These are phyloP conservation scores for Salvelinus sp. DNA, from an alignment of 2,113 vertebrate genomes.

Conservation along the genomic window DNA sequence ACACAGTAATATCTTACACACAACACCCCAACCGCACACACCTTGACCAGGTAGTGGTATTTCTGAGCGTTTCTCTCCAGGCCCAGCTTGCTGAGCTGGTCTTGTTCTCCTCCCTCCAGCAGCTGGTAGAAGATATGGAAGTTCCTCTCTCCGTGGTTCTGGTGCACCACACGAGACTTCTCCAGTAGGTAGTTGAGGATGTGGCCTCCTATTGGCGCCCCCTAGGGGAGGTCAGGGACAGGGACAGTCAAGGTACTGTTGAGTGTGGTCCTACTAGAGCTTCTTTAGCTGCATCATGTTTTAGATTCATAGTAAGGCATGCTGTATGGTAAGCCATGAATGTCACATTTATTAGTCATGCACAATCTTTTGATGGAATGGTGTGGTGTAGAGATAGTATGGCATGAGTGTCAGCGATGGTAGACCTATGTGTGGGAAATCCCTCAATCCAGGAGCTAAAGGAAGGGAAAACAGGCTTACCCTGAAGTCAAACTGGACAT, in stretches of 20 bases:
- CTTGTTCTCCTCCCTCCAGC: slow-evolving; percentile 87
- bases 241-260: background rate
- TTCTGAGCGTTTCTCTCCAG: slow-evolving; percentile 88
- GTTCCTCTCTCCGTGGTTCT: slow-evolving; percentile 95
- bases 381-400: background rate
- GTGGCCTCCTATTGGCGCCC: slow-evolving; percentile 91
- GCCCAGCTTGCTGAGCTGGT: slow-evolving; percentile 80
- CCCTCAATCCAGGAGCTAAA: background rate
- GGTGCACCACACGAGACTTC: slow-evolving; percentile 95
- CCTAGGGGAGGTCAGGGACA: slow-evolving; percentile 66
- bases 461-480: slow-evolving; percentile 57
- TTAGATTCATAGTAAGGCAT: no score
- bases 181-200: slow-evolving; percentile 97
- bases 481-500: slow-evolving; percentile 96
- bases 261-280: background rate
- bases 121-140: slow-evolving; percentile 99
- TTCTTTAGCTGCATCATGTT: no score
- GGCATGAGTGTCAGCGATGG: no score
- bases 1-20: no score
- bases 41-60: slow-evolving; percentile 93
- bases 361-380: no score
- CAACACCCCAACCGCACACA: no score
- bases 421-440: background rate
- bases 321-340: no score
- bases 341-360: no score